phyloP scores from a whole-genome alignment of 2,797 vertebrate species.

The Chaunax sp. region DNA sequence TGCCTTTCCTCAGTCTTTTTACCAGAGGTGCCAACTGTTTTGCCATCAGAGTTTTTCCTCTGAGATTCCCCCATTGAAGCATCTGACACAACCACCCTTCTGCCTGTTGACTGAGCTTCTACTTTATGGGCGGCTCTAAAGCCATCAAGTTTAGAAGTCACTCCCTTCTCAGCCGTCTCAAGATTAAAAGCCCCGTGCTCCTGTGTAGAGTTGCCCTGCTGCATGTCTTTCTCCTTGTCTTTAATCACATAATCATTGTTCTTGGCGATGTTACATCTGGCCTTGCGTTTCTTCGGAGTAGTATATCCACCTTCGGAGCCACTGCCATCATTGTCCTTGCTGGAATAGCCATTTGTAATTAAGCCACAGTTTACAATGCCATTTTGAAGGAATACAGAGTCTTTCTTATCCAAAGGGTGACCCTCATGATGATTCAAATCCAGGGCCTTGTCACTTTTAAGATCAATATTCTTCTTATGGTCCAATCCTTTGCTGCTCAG shows the following conservation, averaged over 20 bases:
- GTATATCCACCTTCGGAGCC: conserved; percentile 96
- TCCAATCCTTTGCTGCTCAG: conserved; percentile 86
- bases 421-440: conserved; percentile 74
- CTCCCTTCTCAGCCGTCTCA: conserved; percentile 84
- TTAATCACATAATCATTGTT: conserved; percentile 88
- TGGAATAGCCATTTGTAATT: conserved; percentile 93
- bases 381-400: conserved; percentile 88
- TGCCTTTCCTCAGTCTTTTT: conserved; percentile 95
- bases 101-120: conserved; percentile 65
- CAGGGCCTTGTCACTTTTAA: conserved; percentile 87
- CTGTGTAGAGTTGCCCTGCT: conserved; percentile 81
- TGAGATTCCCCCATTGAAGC: conserved; percentile 82
- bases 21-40: conserved; percentile 85
- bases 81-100: conserved; percentile 69
- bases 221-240: conserved; percentile 90
- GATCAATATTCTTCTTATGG: conserved; percentile 91
- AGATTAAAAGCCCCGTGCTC: conserved; percentile 65
- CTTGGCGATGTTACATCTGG: conserved; percentile 90
- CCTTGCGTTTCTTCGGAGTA: conserved; percentile 93
- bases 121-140: conserved; percentile 80
- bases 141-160: conserved; percentile 84
- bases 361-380: conserved; percentile 89
- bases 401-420: conserved; percentile 81
- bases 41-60: conserved; percentile 92
- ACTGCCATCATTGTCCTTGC: conserved; percentile 95